Conservation (phyloP, 2,888 invertebrate species). For the Agrilus biguttatus region DNA sequence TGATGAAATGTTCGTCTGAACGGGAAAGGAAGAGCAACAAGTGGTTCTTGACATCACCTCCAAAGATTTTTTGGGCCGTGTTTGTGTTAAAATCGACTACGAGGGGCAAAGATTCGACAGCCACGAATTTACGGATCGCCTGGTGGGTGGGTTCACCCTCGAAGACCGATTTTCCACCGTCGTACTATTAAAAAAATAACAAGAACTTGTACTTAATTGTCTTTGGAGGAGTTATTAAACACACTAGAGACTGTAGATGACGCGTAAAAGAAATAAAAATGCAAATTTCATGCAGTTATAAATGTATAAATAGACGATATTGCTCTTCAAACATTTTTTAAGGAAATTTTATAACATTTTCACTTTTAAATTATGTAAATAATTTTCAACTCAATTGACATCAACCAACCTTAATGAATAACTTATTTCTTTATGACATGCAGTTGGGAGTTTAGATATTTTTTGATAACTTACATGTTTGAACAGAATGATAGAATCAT, state of each 20-base stretch:
- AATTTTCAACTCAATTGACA: too few species aligned
- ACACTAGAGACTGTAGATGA: neutral
- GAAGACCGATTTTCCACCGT: constrained; percentile 65
- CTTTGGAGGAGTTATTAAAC: neutral
- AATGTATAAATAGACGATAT: neutral
- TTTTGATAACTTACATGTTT: constrained; percentile 57
- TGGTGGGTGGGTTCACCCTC: constrained; percentile 54
- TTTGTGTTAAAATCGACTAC: constrained; percentile 95
- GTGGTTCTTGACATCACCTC: constrained; percentile 95
- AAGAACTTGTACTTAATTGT: constrained; percentile 2
- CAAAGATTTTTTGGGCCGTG: constrained; percentile 96
- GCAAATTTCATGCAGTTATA: neutral
- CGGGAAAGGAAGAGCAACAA: constrained; percentile 90
- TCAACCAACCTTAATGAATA: too few species aligned
- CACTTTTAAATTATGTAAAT: too few species aligned
- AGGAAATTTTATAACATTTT: too few species aligned
- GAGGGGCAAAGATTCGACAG: constrained; percentile 71
- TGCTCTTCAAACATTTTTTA: neutral
- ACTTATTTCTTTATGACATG: too few species aligned
- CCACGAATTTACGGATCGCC: constrained; percentile 67
- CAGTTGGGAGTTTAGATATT: too few species aligned
- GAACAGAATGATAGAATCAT: constrained; percentile 72
- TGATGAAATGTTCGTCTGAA: constrained; percentile 71
- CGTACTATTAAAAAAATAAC: constrained; percentile 47
- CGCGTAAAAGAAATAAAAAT: neutral